These are phyloP conservation scores for Antechinus stuartii DNA, from an alignment of 2,113 vertebrate species.

Conservation along the genomic window DNA sequence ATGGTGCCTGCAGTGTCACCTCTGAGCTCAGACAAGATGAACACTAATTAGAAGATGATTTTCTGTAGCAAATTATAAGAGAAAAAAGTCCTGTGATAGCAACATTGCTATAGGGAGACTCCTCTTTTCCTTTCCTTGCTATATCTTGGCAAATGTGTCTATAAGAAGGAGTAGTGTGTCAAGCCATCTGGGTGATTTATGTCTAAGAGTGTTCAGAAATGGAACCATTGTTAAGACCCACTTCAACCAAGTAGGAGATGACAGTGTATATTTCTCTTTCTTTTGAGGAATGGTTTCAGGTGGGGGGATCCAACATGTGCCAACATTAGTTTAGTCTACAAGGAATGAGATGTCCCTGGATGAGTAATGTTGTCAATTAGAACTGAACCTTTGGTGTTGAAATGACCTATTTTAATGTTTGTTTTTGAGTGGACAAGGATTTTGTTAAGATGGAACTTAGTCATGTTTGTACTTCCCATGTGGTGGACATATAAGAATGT, in stretches of 20 bases:
- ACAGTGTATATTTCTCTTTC: background rate
- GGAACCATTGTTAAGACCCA: background rate
- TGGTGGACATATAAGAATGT: too few species aligned
- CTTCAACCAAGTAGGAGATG: background rate
- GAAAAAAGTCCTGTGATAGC: slow-evolving; percentile 51
- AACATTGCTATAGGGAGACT: slow-evolving; percentile 58
- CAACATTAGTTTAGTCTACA: background rate
- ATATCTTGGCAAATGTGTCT: background rate
- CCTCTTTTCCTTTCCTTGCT: background rate
- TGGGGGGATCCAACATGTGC: background rate
- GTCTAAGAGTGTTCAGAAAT: background rate
- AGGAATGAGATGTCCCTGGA: background rate
- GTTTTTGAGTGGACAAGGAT: background rate
- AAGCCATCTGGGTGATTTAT: background rate
- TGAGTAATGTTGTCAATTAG: background rate
- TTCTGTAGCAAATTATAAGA: slow-evolving; percentile 38
- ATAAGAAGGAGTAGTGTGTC: background rate
- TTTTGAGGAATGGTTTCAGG: background rate
- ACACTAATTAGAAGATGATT: slow-evolving; percentile 37
- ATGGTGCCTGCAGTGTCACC: slow-evolving; percentile 82
- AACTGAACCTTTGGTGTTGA: background rate
- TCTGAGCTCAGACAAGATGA: slow-evolving; percentile 24
- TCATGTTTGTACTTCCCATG: background rate
- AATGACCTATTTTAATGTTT: background rate
- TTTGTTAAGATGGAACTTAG: background rate